Base-by-base conservation (phyloP, 2,888 invertebrate genomes). In the Pachycephus smyrnensis region DNA sequence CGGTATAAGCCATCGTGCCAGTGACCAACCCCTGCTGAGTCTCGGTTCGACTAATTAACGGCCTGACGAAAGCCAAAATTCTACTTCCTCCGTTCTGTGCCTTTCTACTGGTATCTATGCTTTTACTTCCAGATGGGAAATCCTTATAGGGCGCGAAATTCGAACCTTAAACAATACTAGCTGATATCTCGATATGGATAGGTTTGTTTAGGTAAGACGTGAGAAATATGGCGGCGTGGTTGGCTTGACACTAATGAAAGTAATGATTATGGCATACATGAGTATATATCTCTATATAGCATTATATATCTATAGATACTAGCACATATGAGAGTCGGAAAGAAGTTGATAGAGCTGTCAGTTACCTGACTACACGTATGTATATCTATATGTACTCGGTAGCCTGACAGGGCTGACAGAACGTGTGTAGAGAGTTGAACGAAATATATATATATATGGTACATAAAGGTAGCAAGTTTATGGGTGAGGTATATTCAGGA, bases 11-110 rank as follows among this genome's bases (percentile, higher is more conserved):
- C 73, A 15, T 40, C 37, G 71, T 32, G 12, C 36, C 74, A 80
- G 76, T 80, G 77, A 82, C 78, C 82, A 80, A 81, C 76, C 78
- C 73, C 35, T 75, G 69, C 76, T 78, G 78, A 81, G 75, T 77
- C 77, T 76, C 79, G 55, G 80, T 77, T 83, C 84, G 83, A 75
- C 84, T 90, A 90, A 90, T 90, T 90, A 89, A 90, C 84, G 87
- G 85, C 83, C 85, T 85, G 89, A 88, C 88, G 89, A 89, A 89
- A 90, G 86, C 82, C 82, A 84, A 82, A 80, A 82, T 82, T 88
- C 80, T 80, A 82, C 83, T 88, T 88, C 86, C 88, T 87, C 11
- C 15, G 74, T 36, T 84, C 78, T 81, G 69, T 75, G 33, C 77
- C 74, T 77, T 73, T 73, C 15, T 23, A 12, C 33, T 31, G 74